phyloP scores from a whole-genome alignment of 2,113 vertebrate genomes.

The Argyrosomus japonicus region DNA sequence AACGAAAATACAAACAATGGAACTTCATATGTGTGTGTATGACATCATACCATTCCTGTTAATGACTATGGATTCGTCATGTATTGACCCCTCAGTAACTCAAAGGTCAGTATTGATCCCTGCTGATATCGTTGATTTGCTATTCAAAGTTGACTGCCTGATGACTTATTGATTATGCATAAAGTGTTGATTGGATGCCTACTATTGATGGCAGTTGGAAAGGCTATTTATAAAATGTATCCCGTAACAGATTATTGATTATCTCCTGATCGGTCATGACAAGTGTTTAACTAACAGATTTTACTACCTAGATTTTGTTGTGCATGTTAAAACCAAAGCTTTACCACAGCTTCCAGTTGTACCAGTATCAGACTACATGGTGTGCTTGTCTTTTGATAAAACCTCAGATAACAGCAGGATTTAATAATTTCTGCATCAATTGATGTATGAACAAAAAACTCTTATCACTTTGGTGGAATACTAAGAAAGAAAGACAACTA shows the following conservation, averaged over 20 bases:
- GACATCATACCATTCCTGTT: conserved; percentile 13
- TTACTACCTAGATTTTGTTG: not conserved
- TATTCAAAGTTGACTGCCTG: conserved; percentile 16
- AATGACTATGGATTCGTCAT: conserved; percentile 12
- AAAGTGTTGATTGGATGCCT: not conserved
- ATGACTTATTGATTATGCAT: conserved; percentile 14
- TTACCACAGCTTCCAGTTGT: not conserved
- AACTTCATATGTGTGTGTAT: not conserved
- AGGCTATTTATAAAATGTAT: not conserved
- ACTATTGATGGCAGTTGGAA: not conserved
- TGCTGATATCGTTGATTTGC: conserved; percentile 23
- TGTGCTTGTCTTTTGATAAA: not conserved
- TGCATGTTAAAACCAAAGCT: not conserved
- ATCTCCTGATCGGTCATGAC: not conserved
- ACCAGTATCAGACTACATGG: not conserved
- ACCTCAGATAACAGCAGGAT: not conserved
- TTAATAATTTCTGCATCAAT: no score
- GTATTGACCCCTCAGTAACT: conserved; percentile 1
- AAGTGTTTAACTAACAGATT: not conserved
- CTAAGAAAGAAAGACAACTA: not conserved
- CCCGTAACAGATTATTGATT: not conserved
- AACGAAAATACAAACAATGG: not conserved
- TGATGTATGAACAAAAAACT: not conserved
- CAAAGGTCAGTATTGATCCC: conserved; percentile 39
- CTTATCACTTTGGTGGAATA: not conserved